phyloP scores from a whole-genome alignment of 2,797 vertebrate genomes.

The Salmo trutta region DNA sequence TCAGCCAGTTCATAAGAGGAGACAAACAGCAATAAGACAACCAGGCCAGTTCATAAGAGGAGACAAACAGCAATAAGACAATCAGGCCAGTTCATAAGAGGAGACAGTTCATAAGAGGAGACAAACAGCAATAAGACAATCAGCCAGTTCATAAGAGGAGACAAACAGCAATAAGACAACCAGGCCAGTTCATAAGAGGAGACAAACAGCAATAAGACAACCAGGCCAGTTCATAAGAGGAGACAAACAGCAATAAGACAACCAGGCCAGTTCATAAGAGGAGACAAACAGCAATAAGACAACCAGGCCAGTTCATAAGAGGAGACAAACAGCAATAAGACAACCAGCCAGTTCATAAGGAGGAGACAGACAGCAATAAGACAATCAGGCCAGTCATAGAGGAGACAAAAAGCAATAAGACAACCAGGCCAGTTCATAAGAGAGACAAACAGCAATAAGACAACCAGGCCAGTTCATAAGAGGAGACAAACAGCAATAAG shows the following conservation, averaged over 20 bases:
- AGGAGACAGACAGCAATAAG: conserved; percentile 43
- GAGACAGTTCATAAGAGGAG: background rate
- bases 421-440: too few relatives aligned
- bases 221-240: background rate
- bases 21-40: conserved; percentile 48
- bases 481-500: conserved; percentile 42
- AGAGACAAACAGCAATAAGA: too few relatives aligned
- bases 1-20: background rate
- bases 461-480: background rate
- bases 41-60: background rate
- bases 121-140: conserved; percentile 46
- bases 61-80: conserved; percentile 47
- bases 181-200: background rate
- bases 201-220: conserved; percentile 46
- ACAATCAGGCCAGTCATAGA: conserved; percentile 11
- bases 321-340: conserved; percentile 45
- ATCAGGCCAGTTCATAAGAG: background rate
- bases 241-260: conserved; percentile 47
- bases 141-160: background rate
- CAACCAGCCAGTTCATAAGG: background rate
- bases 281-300: conserved; percentile 45
- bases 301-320: background rate
- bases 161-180: conserved; percentile 48
- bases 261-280: background rate
- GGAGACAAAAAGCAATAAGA: conserved; percentile 33